Base-by-base conservation (phyloP, 2,797 vertebrate genomes). In the Octomys mimax region DNA sequence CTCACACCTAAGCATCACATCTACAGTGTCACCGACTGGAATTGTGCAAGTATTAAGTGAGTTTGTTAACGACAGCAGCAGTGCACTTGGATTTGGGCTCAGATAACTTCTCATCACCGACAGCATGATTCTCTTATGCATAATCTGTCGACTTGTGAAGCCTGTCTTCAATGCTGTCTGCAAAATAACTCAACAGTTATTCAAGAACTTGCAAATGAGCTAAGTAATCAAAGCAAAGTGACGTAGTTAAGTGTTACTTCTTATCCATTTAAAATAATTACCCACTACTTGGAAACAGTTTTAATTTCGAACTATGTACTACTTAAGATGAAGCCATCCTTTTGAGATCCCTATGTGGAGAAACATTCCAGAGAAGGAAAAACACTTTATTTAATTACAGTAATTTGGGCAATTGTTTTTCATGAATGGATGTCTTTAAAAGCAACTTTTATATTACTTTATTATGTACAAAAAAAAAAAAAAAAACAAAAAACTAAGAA, bases 221-320 rank as follows among this genome's bases (percentile, higher is more conserved):
- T 33, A 16, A 61, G 54, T 80, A 87, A 92, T 49, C 64, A 77
- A 86, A 87, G 77, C 80, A 6, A 94, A 90, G 82, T 49, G 59
- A 42, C 4, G 49, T 2, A 36, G 71, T 39, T 16, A 64, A n/a
- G 52, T 62, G 18, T 81, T 73, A 83, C n/a, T 24, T 71, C 18
- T 33, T 85, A 13, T 52, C 31, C 14, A 57, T 52, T 66, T 80
- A 87, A 77, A 89, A 92, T 80, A 95, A 94, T 88, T 93, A 91
- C 59, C 19, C n/a, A 49, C 46, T 71, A 39, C 39, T 78, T 92
- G 39, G n/a, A 95, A 85, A 54, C 0, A 1, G 31, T 54, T 96
- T 77, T 66, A 94, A 92, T 78, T 59, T 94, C 77, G 87, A 92
- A 57, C n/a, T 46, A 4, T 31, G 46, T 70, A 21, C n/a, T 87